Evolutionary conservation across 2,888 invertebrate species (phyloP).

Genomic region (Drosophila borborema): DNA sequence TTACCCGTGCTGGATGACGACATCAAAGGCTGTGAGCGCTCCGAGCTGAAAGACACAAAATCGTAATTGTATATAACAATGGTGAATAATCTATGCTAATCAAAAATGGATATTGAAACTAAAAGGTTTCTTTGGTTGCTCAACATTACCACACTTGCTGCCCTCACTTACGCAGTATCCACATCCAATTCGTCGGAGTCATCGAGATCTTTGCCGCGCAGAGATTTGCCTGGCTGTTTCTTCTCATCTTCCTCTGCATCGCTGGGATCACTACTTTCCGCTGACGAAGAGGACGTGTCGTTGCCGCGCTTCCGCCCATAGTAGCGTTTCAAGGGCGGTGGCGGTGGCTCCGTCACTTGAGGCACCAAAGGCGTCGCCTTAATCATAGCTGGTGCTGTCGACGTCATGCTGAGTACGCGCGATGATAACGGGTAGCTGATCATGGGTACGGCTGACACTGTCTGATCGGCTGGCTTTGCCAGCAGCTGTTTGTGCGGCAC

Average conservation of each 20-base stretch:
- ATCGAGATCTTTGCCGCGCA: conserved; percentile 71
- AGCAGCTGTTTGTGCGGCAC: conserved; percentile 26
- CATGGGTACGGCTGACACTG: conserved; percentile 52
- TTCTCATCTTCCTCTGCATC: conserved; percentile 63
- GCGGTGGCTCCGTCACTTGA: conserved; percentile 81
- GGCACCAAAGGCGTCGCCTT: conserved; percentile 36
- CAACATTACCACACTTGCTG: conserved; percentile 76
- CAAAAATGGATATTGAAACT: background rate
- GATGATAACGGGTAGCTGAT: conserved; percentile 75
- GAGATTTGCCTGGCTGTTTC: conserved; percentile 40
- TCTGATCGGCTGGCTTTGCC: conserved; percentile 11
- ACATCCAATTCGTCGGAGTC: conserved; percentile 82
- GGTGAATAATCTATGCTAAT: background rate
- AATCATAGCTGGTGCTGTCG: conserved; percentile 35
- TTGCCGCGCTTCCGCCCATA: conserved; percentile 87
- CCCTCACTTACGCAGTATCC: conserved; percentile 83
- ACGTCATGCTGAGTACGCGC: conserved; percentile 46
- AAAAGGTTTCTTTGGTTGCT: conserved; percentile 41
- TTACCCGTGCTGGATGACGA: conserved; percentile 81
- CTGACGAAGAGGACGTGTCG: conserved; percentile 85
- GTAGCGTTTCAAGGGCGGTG: conserved; percentile 86
- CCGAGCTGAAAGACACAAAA: conserved; percentile 71
- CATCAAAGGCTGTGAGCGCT: conserved; percentile 85
- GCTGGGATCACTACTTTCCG: conserved; percentile 67
- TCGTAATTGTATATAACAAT: background rate